Base-by-base conservation (phyloP, 2,888 invertebrate genomes). In the Chorisops tibialis region DNA sequence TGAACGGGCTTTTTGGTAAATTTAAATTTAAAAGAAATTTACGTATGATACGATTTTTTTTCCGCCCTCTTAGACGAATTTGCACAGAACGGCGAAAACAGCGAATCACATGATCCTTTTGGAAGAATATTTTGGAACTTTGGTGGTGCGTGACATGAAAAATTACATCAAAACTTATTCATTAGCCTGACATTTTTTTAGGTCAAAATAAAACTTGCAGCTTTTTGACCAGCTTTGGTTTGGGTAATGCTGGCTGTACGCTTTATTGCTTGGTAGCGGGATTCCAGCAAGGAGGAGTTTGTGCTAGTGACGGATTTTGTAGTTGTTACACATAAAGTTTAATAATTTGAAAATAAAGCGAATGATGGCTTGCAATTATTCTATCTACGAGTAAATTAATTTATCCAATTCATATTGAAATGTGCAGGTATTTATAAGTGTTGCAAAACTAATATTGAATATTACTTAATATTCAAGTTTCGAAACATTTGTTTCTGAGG, bases 181-280 rank as follows among this genome's bases (percentile, higher is more conserved):
- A n/a, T n/a, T n/a, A n/a, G n/a, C n/a, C n/a, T n/a, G n/a, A n/a
- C n/a, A 11, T 39, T 19, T 37, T 39, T 54, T 51, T 11, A 39
- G 30, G 54, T 4, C 54, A 41, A 41, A 56, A 56, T 45, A 56
- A 35, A 12, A 63, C 64, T 1, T 66, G 67, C 24, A 61, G 41
- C 24, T 43, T 62, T 3, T 61, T 63, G 3, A 60, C 24, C 5
- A 16, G 52, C 11, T 41, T 67, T 0, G 61, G 62, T 14, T 38
- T 62, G 35, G 59, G 61, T 4, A 58, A 66, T 24, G 49, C 60
- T n/a, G 63, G 63, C 2, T 65, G 67, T 24, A 64, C 63, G 0
- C 11, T 63, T 37, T 62, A 58, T 18, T 66, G 66, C 19, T 58
- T 65, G 18, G 30, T 67, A 9, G 11, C 21, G 18, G 67, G 63